Base-by-base conservation (phyloP, 2,797 vertebrate genomes). In the Sebastes taczanowskii region DNA sequence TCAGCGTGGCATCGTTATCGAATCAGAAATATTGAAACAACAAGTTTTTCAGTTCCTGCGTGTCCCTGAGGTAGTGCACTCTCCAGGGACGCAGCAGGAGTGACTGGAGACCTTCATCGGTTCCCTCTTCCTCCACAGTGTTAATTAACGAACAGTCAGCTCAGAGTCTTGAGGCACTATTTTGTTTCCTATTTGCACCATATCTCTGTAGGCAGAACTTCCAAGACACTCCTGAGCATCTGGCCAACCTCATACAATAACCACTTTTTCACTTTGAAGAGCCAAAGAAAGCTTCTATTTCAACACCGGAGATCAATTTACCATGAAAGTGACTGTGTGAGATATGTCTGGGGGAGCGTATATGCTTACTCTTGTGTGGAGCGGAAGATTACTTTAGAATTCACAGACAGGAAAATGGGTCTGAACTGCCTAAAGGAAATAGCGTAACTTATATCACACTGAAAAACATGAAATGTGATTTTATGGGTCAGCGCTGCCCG, bases 131-230 rank as follows among this genome's bases (percentile, higher is more conserved):
- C 78, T 88, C 73, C 32, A 68, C 59, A 59, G 60, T 75, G 70
- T 84, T 91, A 88, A 91, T 92, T 90, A 91, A 87, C 56, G 1
- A 81, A 85, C 60, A 81, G 55, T 76, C 61, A 32, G 38, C 25
- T 78, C 29, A 46, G 38, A 82, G 70, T 80, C 75, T 83, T 64
- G 35, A 66, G 81, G 85, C 77, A 58, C 35, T 52, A 63, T 62
- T 91, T 83, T 78, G 71, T 77, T 91, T 91, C 67, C 62, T 81
- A 75, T 82, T 85, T 81, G 55, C 65, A 35, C 29, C 55, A 23
- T 29, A 77, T 85, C 73, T 86, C 88, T 83, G 77, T 35, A 81
- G 71, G 64, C 62, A 78, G 42, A 83, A 68, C 71, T 87, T 86
- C 78, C 78, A 75, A 85, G 82, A 84, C 80, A 78, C 72, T 70